Evolutionary conservation across 2,113 vertebrate species (phyloP).

Genomic region (Oenanthe melanoleuca): DNA sequence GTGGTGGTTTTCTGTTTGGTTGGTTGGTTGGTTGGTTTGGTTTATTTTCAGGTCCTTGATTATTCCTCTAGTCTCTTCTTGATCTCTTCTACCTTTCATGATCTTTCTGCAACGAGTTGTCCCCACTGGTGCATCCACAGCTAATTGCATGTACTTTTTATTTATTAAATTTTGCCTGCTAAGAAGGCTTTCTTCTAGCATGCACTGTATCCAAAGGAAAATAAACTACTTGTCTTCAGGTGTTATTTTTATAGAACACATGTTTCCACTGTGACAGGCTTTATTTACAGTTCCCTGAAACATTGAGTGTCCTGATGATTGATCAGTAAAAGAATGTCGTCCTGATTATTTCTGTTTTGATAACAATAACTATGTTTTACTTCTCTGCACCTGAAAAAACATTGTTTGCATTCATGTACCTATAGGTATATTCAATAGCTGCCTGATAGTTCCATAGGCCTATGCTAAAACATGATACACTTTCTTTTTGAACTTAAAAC

Average conservation of each 20-base stretch:
- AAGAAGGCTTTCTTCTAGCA: background rate
- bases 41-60: background rate
- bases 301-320: background rate
- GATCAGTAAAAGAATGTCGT: background rate
- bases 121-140: background rate
- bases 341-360: background rate
- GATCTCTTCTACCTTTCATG: background rate
- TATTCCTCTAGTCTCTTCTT: background rate
- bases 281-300: background rate
- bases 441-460: background rate
- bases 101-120: background rate
- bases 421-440: background rate
- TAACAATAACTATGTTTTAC: background rate
- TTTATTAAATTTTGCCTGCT: background rate
- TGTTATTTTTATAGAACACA: background rate
- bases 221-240: background rate
- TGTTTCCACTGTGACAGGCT: background rate
- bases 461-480: background rate
- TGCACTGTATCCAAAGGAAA: background rate
- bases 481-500: background rate
- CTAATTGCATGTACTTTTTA: background rate
- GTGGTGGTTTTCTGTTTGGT: background rate
- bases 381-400: background rate
- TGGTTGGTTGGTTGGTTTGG: background rate
- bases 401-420: background rate